These are phyloP conservation scores for Lepilemur ruficaudatus DNA, from an alignment of 2,797 vertebrate genomes.

Conservation along the genomic window DNA sequence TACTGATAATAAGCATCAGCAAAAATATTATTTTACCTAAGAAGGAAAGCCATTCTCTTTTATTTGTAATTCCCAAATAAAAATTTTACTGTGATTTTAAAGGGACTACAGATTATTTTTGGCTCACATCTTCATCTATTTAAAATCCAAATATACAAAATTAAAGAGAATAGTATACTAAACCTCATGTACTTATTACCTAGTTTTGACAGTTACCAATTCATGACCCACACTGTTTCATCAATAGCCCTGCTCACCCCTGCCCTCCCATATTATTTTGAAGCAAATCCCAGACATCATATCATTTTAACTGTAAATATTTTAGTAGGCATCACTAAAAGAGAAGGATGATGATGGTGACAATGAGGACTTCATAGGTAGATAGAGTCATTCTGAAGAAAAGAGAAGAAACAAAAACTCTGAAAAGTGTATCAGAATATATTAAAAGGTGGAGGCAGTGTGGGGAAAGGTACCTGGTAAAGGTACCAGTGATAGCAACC, in stretches of 20 bases:
- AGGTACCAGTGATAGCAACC: neutral
- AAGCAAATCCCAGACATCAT: neutral
- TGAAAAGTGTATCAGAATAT: neutral
- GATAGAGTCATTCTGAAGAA: neutral
- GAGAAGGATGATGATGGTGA: neutral
- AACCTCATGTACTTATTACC: neutral
- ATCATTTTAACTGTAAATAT: neutral
- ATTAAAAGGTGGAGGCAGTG: neutral
- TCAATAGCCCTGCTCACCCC: neutral
- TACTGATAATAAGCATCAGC: slow-evolving; percentile 7
- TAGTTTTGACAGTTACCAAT: neutral
- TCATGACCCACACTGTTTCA: neutral
- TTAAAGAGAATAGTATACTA: neutral
- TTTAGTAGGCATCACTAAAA: neutral
- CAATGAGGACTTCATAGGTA: neutral
- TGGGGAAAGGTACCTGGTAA: neutral
- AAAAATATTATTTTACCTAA: slow-evolving; percentile 23
- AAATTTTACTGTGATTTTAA: neutral
- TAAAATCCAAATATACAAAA: slow-evolving; percentile 1
- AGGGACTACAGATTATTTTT: neutral
- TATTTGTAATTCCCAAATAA: slow-evolving; percentile 34
- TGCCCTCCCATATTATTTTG: neutral
- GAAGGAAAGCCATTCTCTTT: neutral
- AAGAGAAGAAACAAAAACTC: neutral
- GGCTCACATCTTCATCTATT: neutral